A percentile compares a stretch with the other conserved stretches of the same genome.
Conservation (phyloP, 2,888 invertebrate species). For the Minunthozetes semirufus region DNA sequence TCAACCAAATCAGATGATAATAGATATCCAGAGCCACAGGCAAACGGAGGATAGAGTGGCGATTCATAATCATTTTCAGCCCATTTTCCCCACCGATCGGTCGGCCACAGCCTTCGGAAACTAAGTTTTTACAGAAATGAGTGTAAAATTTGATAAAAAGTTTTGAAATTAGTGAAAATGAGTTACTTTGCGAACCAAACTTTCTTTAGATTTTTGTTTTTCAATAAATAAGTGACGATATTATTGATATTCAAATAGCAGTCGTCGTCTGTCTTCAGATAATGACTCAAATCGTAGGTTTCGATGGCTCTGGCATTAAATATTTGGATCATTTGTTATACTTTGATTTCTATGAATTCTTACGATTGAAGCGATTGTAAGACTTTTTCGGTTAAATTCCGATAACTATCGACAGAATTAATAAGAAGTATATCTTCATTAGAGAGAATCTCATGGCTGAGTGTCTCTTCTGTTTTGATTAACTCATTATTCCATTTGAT, state of each 20-base stretch:
- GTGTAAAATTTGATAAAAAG: not conserved
- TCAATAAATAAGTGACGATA: constrained; percentile 42
- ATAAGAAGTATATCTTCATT: constrained; percentile 34
- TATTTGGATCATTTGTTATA: not conserved
- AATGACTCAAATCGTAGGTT: constrained; percentile 37
- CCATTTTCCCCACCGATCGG: constrained; percentile 49
- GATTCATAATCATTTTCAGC: constrained; percentile 45
- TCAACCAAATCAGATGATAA: constrained; percentile 45
- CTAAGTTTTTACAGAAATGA: constrained; percentile 39
- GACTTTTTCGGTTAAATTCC: constrained; percentile 35
- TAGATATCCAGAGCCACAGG: constrained; percentile 49
- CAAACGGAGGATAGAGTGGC: constrained; percentile 47
- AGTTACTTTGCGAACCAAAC: constrained; percentile 38
- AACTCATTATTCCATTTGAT: constrained; percentile 23
- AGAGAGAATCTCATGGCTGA: not conserved
- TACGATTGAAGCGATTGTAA: constrained; percentile 19
- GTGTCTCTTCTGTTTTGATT: not conserved
- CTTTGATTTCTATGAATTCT: not conserved
- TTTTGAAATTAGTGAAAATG: not conserved
- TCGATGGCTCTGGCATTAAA: not conserved
- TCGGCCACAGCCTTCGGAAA: constrained; percentile 47
- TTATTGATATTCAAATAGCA: constrained; percentile 45
- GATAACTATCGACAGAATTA: constrained; percentile 32
- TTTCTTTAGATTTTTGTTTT: not conserved
- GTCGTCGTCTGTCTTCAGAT: constrained; percentile 49